Evolutionary conservation across 2,113 vertebrate genomes (phyloP).

Genomic region (Erythrocercus mccallii): DNA sequence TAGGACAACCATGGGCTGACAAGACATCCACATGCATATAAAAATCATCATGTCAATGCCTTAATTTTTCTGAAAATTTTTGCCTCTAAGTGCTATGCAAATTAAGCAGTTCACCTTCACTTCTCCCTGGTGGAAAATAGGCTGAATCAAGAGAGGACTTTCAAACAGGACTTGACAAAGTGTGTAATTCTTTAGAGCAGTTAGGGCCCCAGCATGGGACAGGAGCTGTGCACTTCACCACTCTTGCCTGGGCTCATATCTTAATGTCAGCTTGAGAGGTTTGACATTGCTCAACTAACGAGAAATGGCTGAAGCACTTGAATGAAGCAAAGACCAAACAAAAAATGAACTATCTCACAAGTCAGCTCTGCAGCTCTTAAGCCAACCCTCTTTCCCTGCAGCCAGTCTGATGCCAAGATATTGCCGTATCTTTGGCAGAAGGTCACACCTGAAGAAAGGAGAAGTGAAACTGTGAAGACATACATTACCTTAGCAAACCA

Average conservation of each 20-base stretch:
- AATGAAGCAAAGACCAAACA: background rate
- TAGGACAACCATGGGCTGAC: background rate
- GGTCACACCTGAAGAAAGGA: background rate
- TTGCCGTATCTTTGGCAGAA: background rate
- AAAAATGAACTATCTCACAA: background rate
- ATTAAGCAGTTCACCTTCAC: background rate
- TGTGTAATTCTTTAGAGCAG: background rate
- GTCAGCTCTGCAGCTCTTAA: background rate
- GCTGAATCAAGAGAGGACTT: background rate
- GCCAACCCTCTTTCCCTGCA: background rate
- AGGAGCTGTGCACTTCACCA: background rate
- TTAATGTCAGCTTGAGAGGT: background rate
- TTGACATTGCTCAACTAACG: background rate
- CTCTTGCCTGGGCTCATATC: background rate
- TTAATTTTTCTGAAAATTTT: background rate
- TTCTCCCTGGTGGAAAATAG: background rate
- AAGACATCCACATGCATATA: background rate
- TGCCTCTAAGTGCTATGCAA: background rate
- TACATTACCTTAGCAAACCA: background rate
- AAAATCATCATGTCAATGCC: background rate
- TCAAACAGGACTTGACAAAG: background rate
- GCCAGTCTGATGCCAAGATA: background rate
- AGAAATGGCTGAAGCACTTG: background rate
- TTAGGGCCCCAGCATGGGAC: background rate
- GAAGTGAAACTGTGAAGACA: background rate